These are phyloP conservation scores for Melanitta fusca DNA, from an alignment of 2,797 vertebrate species.

Conservation along the genomic window DNA sequence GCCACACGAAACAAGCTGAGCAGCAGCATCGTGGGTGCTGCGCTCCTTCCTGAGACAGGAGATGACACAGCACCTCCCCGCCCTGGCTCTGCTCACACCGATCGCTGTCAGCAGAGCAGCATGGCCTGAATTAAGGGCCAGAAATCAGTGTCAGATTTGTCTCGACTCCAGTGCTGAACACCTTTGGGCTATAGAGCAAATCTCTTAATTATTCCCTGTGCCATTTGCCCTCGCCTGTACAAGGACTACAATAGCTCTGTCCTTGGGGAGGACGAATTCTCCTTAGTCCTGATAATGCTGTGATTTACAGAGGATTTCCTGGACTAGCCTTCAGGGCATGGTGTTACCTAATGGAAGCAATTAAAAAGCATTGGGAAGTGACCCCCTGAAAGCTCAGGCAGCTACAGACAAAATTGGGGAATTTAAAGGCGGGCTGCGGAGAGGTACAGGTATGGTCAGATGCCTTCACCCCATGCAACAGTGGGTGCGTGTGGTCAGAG, in stretches of 20 bases:
- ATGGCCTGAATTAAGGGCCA: slow-evolving; percentile 1
- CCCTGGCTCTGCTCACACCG: background rate
- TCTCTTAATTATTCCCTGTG: slow-evolving; percentile 29
- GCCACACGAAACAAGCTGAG: background rate
- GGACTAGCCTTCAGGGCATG: background rate
- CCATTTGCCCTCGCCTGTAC: slow-evolving; percentile 35
- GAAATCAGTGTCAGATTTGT: slow-evolving; percentile 35
- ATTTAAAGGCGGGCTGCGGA: background rate
- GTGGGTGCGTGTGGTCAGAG: accelerated
- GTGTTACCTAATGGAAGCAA: slow-evolving; percentile 47
- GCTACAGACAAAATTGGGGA: background rate
- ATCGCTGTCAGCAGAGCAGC: background rate
- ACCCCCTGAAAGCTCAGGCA: slow-evolving; percentile 17
- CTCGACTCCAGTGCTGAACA: background rate
- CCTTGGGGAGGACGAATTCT: slow-evolving; percentile 44
- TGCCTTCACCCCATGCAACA: accelerated
- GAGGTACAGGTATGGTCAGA: accelerated
- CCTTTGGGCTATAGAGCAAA: slow-evolving; percentile 45
- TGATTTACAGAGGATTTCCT: slow-evolving; percentile 48
- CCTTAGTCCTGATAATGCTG: background rate
- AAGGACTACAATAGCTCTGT: slow-evolving; percentile 17
- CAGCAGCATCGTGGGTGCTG: background rate
- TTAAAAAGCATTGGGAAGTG: slow-evolving; percentile 41
- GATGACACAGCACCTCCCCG: background rate
- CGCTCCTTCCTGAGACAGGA: background rate